Evolutionary conservation across 2,113 vertebrate genomes (phyloP).

Genomic region (Embiotoca jacksoni): DNA sequence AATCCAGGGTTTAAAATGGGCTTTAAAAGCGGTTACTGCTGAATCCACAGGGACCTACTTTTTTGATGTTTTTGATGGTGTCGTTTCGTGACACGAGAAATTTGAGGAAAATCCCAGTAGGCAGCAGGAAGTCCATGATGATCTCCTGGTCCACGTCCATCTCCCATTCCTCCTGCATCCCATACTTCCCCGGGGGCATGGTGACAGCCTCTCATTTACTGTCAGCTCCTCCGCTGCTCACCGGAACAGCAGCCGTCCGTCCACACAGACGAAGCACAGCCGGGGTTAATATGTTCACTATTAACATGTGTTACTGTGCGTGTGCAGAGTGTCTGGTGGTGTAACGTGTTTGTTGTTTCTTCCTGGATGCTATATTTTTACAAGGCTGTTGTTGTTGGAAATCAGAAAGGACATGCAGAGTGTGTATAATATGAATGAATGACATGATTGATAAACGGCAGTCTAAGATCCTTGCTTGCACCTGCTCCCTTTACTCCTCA

Average conservation of each 20-base stretch:
- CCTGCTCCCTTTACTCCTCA: slow-evolving; percentile 11
- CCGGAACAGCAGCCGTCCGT: slow-evolving; percentile 21
- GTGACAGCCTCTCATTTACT: slow-evolving; percentile 86
- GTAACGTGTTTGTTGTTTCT: neutral
- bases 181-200: slow-evolving; percentile 96
- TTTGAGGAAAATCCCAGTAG: slow-evolving; percentile 95
- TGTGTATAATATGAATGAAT: neutral
- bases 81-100: slow-evolving; percentile 91
- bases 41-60: slow-evolving; percentile 79
- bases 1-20: neutral
- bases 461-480: neutral
- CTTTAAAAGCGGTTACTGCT: slow-evolving; percentile 6
- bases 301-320: slow-evolving; percentile 25
- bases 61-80: slow-evolving; percentile 93
- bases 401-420: neutral
- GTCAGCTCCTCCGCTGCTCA: slow-evolving; percentile 79
- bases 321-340: neutral
- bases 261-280: slow-evolving; percentile 35
- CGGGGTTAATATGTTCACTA: slow-evolving; percentile 54
- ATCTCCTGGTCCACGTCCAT: slow-evolving; percentile 90
- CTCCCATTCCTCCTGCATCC: slow-evolving; percentile 94
- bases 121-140: slow-evolving; percentile 94
- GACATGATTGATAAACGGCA: neutral
- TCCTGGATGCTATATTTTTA: neutral
- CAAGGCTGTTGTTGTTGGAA: neutral